These are phyloP conservation scores for Neotoma lepida DNA, from an alignment of 2,113 vertebrate genomes.

Conservation along the genomic window DNA sequence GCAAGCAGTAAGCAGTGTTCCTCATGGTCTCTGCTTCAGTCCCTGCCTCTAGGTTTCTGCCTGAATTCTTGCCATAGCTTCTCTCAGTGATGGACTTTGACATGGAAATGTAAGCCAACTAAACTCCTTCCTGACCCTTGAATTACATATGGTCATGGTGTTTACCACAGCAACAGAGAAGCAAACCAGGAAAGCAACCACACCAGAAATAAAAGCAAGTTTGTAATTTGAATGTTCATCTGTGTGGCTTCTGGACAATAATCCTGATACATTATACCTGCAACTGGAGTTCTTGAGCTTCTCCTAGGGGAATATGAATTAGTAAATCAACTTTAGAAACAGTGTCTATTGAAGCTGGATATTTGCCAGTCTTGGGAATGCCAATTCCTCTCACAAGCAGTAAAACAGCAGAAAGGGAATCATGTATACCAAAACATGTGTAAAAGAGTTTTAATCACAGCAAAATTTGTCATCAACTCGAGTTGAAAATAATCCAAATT, in stretches of 20 bases:
- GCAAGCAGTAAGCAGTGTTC: not conserved
- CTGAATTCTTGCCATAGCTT: not conserved
- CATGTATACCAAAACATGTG: not conserved
- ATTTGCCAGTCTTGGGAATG: not conserved
- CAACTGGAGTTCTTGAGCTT: not conserved
- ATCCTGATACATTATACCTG: too few species aligned
- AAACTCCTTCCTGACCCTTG: not conserved
- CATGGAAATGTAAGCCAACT: not conserved
- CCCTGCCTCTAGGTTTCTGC: not conserved
- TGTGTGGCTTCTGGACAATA: not conserved
- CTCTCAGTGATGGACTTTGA: not conserved
- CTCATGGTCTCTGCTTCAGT: not conserved
- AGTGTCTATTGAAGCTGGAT: not conserved
- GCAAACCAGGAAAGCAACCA: not conserved
- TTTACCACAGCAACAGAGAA: not conserved
- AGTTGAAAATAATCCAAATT: not conserved
- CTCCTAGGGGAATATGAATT: not conserved
- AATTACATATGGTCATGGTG: not conserved
- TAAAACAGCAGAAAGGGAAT: conserved; percentile 1
- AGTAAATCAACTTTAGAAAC: not conserved
- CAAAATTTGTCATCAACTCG: not conserved
- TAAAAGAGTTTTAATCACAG: not conserved
- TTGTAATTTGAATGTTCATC: not conserved
- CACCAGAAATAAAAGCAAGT: not conserved
- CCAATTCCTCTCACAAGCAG: not conserved